Base-by-base conservation (phyloP, 2,888 invertebrate genomes). In the Torymus aiolomorphi region DNA sequence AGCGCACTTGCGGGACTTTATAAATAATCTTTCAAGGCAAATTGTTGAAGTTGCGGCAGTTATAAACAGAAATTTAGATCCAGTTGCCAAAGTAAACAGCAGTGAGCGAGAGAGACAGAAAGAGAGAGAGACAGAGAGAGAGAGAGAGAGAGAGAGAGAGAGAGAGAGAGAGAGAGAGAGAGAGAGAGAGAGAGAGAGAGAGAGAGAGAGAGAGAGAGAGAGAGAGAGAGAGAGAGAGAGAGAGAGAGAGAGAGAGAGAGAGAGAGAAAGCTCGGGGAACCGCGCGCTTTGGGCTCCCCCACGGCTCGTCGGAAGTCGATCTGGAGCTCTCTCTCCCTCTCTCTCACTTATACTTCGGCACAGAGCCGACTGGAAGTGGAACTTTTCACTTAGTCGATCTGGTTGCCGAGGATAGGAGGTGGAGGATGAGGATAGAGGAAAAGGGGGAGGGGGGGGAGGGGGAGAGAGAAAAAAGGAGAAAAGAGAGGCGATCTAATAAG, bases 21-120 rank as follows among this genome's bases (percentile, higher is more conserved):
- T 83, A 84, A 87, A 87, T 86, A 87, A 87, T 87, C 86, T 87
- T 86, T 87, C 83, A 87, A 86, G 85, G 84, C 84, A 83, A 83
- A 80, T 73, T 84, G 84, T 85, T 83, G 85, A 86, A 87, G 86
- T 87, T 88, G 84, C 82, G 83, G 84, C 85, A 86, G 85, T 88
- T 88, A 88, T 88, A 88, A 88, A 88, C 88, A 87, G 87, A 87
- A 88, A 88, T 88, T 88, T 87, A 87, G 87, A 87, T 88, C 86
- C 85, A 87, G 86, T 88, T 87, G 87, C 85, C 85, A 87, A 88
- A 87, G 88, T 87, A 88, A 88, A 87, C 85, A 86, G 80, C 82
- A 78, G 8, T 8, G 42, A 42, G 31, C n/a, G n/a, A n/a, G n/a
- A n/a, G n/a, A n/a, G n/a, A 31, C 4, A 3, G 31, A 31, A 5